These are phyloP conservation scores for Noctua janthina DNA, from an alignment of 2,888 invertebrate genomes.

Conservation along the genomic window DNA sequence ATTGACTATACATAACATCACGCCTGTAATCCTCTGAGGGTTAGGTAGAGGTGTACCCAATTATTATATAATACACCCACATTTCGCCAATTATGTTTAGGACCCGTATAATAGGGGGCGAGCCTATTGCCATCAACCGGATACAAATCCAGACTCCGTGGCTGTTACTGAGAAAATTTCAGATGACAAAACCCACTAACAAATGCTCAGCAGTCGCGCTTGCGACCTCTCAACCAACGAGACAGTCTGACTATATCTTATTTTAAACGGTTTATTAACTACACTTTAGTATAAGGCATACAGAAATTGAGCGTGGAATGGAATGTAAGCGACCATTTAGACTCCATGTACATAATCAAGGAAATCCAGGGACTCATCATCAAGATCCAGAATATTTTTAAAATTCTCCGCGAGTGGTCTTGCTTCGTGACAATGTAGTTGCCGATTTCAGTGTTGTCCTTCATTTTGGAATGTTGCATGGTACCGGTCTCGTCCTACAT, in stretches of 20 bases:
- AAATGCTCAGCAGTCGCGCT: no score
- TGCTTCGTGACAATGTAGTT: slow-evolving; percentile 91
- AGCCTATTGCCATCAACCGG: neutral
- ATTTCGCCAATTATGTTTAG: neutral
- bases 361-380: slow-evolving; percentile 63
- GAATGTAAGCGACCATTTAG: neutral
- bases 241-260: neutral
- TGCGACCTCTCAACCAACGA: no score
- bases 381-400: slow-evolving; percentile 63
- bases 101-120: neutral
- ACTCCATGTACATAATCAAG: neutral
- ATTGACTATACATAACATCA: neutral
- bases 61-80: no score
- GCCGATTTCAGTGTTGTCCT: slow-evolving; percentile 86
- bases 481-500: slow-evolving; percentile 72
- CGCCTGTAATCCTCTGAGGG: neutral
- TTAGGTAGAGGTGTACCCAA: neutral
- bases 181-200: neutral
- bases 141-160: neutral
- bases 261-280: neutral
- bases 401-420: slow-evolving; percentile 79
- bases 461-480: slow-evolving; percentile 88
- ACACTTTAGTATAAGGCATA: neutral
- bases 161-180: neutral
- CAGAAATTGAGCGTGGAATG: neutral